Evolutionary conservation across 1,140 invertebrate genomes (phyloP).

Genomic region (Anoplolepis gracilipes): DNA sequence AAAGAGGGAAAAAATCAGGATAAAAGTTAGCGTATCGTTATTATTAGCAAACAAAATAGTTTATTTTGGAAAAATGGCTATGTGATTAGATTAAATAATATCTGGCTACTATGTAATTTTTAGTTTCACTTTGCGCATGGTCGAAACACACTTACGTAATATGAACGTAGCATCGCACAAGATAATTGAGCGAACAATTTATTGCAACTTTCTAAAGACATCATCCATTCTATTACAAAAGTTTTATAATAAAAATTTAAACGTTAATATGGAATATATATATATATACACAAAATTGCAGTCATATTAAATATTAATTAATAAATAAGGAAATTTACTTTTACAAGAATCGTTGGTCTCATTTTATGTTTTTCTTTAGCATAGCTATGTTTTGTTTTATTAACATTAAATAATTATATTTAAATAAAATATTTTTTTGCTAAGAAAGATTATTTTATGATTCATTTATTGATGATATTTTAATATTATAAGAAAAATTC

Average conservation of each 20-base stretch:
- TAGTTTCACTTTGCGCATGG: constrained; percentile 28
- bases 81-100: constrained; percentile 38
- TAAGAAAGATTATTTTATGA: not conserved
- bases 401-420: constrained; percentile 21
- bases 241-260: constrained; percentile 37
- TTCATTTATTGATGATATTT: not conserved
- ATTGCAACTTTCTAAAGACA: constrained; percentile 47
- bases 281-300: not conserved
- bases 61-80: constrained; percentile 22
- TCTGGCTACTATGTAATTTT: constrained; percentile 27
- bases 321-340: constrained; percentile 19
- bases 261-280: not conserved
- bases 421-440: not conserved
- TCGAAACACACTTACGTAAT: constrained; percentile 6
- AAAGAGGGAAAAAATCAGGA: constrained; percentile 9
- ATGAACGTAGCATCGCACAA: not conserved
- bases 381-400: not conserved
- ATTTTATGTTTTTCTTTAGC: not conserved
- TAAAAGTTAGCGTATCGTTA: not conserved
- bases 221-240: constrained; percentile 31
- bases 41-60: not conserved
- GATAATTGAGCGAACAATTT: constrained; percentile 25
- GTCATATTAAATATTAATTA: constrained; percentile 36
- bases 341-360: not conserved
- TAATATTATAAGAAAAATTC: not conserved